phyloP scores from a whole-genome alignment of 1,140 invertebrate genomes.

The Platorchestia sp. region DNA sequence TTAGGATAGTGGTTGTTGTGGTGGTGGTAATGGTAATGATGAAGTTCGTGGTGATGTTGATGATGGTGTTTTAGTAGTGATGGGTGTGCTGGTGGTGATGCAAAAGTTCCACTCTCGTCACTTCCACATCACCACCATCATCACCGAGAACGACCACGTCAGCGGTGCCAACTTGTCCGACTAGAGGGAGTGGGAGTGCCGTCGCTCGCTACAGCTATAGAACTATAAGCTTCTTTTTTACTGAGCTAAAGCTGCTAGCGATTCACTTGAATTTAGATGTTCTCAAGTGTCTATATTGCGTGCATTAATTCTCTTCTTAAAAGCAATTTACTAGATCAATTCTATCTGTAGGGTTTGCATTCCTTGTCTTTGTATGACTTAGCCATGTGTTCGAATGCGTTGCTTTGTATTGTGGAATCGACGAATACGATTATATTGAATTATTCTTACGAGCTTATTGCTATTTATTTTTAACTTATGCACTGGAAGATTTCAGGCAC shows the following conservation, averaged over 20 bases:
- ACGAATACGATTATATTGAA: not conserved
- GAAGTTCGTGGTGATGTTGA: not conserved
- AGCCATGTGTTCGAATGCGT: constrained; percentile 43
- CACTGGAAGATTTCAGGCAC: not conserved
- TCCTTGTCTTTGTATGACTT: constrained; percentile 42
- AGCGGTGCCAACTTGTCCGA: not conserved
- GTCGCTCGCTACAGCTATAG: not conserved
- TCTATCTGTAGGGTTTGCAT: constrained; percentile 13
- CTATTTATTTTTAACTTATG: not conserved
- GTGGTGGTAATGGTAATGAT: not conserved
- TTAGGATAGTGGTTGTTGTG: not conserved
- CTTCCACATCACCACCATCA: not conserved
- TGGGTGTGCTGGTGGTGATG: not conserved
- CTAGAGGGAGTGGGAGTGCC: constrained; percentile 35
- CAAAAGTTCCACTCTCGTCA: constrained; percentile 11
- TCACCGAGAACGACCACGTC: not conserved
- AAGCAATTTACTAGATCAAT: not conserved
- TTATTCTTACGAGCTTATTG: not conserved
- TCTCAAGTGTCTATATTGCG: not conserved
- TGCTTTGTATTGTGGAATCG: not conserved
- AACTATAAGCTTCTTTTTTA: not conserved
- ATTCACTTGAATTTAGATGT: not conserved
- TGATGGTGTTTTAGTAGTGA: not conserved
- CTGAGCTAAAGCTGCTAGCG: not conserved
- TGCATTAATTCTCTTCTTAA: not conserved